Evolutionary conservation across 2,113 vertebrate species (phyloP).

Genomic region (Caranx melampygus): DNA sequence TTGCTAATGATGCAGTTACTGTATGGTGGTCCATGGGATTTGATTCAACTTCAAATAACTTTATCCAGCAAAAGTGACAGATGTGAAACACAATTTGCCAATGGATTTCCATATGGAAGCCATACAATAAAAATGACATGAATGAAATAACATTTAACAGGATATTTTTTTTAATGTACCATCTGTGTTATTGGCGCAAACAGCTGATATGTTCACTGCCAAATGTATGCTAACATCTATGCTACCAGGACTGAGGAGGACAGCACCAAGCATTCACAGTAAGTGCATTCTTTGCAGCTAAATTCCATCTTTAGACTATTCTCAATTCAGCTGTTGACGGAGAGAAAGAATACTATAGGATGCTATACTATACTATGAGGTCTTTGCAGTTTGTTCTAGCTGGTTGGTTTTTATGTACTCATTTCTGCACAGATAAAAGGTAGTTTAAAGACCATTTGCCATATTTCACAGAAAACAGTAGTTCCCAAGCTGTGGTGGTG

Average conservation of each 20-base stretch:
- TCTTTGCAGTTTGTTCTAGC: too few species aligned
- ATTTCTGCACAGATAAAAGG: too few species aligned
- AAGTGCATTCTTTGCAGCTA: not conserved
- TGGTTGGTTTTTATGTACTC: too few species aligned
- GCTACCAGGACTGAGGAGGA: not conserved
- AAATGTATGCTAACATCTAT: not conserved
- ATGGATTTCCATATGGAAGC: slow-evolving; percentile 15
- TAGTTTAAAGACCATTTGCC: too few species aligned
- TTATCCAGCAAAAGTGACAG: slow-evolving; percentile 7
- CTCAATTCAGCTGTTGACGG: too few species aligned
- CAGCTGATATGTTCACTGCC: not conserved
- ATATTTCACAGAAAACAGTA: too few species aligned
- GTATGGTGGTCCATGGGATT: not conserved
- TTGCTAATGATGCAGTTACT: slow-evolving; percentile 24
- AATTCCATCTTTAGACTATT: not conserved
- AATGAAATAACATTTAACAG: not conserved
- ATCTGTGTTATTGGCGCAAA: slow-evolving; percentile 18
- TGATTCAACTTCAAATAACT: not conserved
- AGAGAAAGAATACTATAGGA: too few species aligned
- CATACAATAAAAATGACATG: slow-evolving; percentile 2
- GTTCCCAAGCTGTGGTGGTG: too few species aligned
- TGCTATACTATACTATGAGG: too few species aligned
- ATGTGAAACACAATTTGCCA: slow-evolving; percentile 4
- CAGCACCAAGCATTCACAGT: not conserved
- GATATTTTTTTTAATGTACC: slow-evolving; percentile 15